A percentile compares a stretch with the other conserved stretches of the same genome.
Evolutionary conservation across 2,113 vertebrate genomes (phyloP).

Genomic region (Thoracochromis brauschi): DNA sequence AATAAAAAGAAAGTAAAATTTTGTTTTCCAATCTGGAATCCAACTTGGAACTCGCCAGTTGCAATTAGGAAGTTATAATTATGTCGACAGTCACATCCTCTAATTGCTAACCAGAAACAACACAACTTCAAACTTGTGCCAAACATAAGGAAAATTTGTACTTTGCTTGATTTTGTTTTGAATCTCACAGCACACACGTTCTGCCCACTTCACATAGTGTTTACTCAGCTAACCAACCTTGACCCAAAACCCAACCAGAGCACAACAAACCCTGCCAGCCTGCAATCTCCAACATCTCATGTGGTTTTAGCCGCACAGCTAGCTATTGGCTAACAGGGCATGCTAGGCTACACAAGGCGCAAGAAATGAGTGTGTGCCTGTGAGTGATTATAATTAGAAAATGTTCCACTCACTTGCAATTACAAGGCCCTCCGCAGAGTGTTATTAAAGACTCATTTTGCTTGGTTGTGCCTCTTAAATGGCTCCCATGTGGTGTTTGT

Average conservation of each 20-base stretch:
- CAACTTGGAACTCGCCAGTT: background rate
- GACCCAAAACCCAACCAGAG: background rate
- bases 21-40: slow-evolving; percentile 3
- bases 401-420: slow-evolving; percentile 26
- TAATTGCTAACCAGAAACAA: slow-evolving; percentile 38
- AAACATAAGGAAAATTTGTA: slow-evolving; percentile 23
- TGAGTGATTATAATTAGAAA: slow-evolving; percentile 43
- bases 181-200: background rate
- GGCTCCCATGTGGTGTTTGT: slow-evolving; percentile 40
- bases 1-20: background rate
- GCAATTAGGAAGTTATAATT: slow-evolving; percentile 53
- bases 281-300: slow-evolving; percentile 25
- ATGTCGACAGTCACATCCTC: slow-evolving; percentile 25
- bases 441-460: slow-evolving; percentile 50
- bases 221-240: slow-evolving; percentile 33
- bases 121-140: slow-evolving; percentile 6
- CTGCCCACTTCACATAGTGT: slow-evolving; percentile 33
- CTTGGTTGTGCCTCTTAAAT: slow-evolving; percentile 13
- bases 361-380: background rate
- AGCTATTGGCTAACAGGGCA: slow-evolving; percentile 1
- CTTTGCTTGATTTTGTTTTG: slow-evolving; percentile 44
- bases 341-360: background rate
- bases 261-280: background rate
- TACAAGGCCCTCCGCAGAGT: slow-evolving; percentile 27
- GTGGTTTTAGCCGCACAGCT: slow-evolving; percentile 25